Percentiles rank a stretch among this genome's conserved stretches.
phyloP scores from a whole-genome alignment of 2,888 invertebrate species.

The Mythimna ferrago region DNA sequence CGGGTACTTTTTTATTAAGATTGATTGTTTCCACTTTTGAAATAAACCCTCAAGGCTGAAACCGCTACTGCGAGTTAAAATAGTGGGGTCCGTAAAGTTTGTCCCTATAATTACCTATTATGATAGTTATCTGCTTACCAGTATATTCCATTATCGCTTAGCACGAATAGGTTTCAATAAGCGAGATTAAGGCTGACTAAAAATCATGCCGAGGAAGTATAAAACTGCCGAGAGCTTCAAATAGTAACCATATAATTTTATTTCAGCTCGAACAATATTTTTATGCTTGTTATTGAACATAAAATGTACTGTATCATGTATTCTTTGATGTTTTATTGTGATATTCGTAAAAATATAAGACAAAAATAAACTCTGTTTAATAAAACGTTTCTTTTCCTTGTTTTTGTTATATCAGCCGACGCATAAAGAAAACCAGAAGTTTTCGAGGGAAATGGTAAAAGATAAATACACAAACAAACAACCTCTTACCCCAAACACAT shows the following conservation, averaged over 20 bases:
- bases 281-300: slow-evolving; percentile 5
- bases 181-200: not conserved
- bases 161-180: no score
- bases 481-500: not conserved
- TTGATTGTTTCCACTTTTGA: not conserved
- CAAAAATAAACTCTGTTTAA: slow-evolving; percentile 35
- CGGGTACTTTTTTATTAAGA: not conserved
- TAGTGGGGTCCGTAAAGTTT: not conserved
- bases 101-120: not conserved
- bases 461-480: slow-evolving; percentile 6
- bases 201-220: not conserved
- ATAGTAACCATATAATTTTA: not conserved
- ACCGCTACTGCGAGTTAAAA: not conserved
- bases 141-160: no score
- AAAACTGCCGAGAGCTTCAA: not conserved
- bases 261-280: not conserved
- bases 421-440: not conserved
- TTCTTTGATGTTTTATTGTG: slow-evolving; percentile 27
- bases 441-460: slow-evolving; percentile 17
- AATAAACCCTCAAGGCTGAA: not conserved
- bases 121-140: no score
- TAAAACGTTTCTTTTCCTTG: slow-evolving; percentile 6
- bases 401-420: not conserved
- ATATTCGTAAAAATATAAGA: slow-evolving; percentile 8
- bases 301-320: slow-evolving; percentile 13